Evolutionary conservation across 2,113 vertebrate genomes (phyloP).

Genomic region (Ageneiosus marmoratus): DNA sequence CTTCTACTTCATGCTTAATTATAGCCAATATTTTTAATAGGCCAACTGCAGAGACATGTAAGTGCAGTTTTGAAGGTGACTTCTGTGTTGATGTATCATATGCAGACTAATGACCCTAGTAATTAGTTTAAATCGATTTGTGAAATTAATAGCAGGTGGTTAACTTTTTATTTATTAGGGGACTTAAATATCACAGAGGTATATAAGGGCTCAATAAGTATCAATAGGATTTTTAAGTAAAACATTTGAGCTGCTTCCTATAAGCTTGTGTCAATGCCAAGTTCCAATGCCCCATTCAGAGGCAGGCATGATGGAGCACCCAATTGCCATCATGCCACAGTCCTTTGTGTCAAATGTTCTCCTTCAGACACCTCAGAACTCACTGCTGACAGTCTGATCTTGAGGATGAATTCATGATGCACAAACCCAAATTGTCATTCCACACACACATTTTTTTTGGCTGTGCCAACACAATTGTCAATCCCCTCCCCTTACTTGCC

Average conservation of each 20-base stretch:
- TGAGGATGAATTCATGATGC: too few relatives aligned
- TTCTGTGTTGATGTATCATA: slow-evolving; percentile 66
- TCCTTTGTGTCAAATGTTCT: too few relatives aligned
- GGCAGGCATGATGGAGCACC: too few relatives aligned
- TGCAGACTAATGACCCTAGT: slow-evolving; percentile 45
- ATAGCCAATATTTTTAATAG: slow-evolving; percentile 23
- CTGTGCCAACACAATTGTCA: too few relatives aligned
- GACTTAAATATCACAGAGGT: slow-evolving; percentile 32
- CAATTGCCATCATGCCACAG: too few relatives aligned
- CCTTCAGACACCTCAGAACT: not conserved
- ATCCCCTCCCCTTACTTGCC: too few relatives aligned
- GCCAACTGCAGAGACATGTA: slow-evolving; percentile 36
- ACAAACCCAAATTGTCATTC: too few relatives aligned
- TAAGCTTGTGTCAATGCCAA: not conserved
- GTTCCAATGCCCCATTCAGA: too few relatives aligned
- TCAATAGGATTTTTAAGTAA: not conserved
- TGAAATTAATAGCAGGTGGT: slow-evolving; percentile 63
- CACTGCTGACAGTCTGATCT: too few relatives aligned
- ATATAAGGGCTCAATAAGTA: slow-evolving; percentile 3
- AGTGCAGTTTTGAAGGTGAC: slow-evolving; percentile 56
- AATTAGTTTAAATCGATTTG: slow-evolving; percentile 72
- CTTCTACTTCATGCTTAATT: not conserved
- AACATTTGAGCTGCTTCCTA: not conserved
- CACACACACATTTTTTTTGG: not conserved
- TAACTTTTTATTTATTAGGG: slow-evolving; percentile 48